Evolutionary conservation across 2,797 vertebrate species (phyloP).

Genomic region (Eidolon dupreanum): DNA sequence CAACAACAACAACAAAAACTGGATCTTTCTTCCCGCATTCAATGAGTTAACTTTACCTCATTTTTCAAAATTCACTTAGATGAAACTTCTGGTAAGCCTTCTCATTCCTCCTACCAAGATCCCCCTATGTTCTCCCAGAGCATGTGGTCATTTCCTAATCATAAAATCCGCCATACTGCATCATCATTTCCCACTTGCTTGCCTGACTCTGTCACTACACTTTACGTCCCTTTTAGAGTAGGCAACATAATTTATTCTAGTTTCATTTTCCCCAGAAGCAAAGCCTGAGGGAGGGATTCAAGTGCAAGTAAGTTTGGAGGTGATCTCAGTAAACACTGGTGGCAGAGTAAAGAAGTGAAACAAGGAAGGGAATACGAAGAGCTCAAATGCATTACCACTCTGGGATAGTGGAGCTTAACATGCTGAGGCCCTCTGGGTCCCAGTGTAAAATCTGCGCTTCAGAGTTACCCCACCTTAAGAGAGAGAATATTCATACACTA

Average conservation of each 20-base stretch:
- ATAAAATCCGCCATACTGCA: background rate
- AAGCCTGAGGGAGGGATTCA: background rate
- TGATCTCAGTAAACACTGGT: background rate
- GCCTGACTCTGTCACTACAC: background rate
- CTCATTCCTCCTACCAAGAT: no score
- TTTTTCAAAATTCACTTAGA: background rate
- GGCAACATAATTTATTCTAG: background rate
- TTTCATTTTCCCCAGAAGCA: background rate
- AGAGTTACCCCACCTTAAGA: background rate
- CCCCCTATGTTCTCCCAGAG: background rate
- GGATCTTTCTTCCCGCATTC: background rate
- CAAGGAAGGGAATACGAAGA: background rate
- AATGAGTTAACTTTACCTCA: background rate
- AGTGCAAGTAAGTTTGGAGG: background rate
- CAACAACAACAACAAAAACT: background rate
- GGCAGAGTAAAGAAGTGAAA: background rate
- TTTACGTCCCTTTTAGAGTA: background rate
- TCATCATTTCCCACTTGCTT: background rate
- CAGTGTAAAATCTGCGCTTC: background rate
- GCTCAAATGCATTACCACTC: background rate
- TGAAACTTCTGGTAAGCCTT: background rate
- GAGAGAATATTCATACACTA: background rate
- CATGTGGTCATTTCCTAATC: background rate
- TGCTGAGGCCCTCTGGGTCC: background rate
- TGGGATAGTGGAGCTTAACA: background rate